Percentiles rank a stretch among this genome's conserved stretches.
Evolutionary conservation across 2,888 invertebrate genomes (phyloP).

Genomic region (Resseliella maxima): DNA sequence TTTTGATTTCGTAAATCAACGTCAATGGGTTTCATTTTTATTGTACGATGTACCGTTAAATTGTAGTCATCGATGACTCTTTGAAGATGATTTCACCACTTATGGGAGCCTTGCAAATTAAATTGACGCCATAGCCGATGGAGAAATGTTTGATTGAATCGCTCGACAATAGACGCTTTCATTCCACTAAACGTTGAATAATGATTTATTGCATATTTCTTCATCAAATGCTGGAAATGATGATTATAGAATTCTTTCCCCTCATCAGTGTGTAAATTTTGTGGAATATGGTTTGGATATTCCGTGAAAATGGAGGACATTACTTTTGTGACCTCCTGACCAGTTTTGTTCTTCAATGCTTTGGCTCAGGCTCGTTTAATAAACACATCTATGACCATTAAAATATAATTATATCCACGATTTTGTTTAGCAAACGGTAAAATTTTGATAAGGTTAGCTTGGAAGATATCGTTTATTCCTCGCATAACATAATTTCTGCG

Average conservation of each 20-base stretch:
- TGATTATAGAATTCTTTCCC: conserved; percentile 62
- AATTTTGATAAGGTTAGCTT: conserved; percentile 66
- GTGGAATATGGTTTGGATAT: background rate
- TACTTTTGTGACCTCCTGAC: conserved; percentile 61
- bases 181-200: conserved; percentile 58
- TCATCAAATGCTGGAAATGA: conserved; percentile 60
- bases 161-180: conserved; percentile 60
- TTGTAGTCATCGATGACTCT: background rate
- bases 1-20: conserved; percentile 57
- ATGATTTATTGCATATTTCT: conserved; percentile 60
- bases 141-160: background rate
- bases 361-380: conserved; percentile 65
- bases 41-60: background rate
- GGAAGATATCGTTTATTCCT: conserved; percentile 66
- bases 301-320: conserved; percentile 17
- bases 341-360: conserved; percentile 63
- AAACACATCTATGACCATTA: conserved; percentile 65
- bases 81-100: conserved; percentile 57
- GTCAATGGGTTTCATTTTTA: conserved; percentile 20
- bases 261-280: conserved; percentile 62
- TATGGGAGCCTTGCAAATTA: background rate
- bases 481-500: conserved; percentile 63
- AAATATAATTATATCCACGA: conserved; percentile 62
- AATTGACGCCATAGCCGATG: conserved; percentile 4
- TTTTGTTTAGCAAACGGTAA: conserved; percentile 62